Evolutionary conservation across 92 coral and sea anemone species (phyloP), one percentile per base, ranked within the genome.

Genomic region (Nematostella vectensis): DNA sequence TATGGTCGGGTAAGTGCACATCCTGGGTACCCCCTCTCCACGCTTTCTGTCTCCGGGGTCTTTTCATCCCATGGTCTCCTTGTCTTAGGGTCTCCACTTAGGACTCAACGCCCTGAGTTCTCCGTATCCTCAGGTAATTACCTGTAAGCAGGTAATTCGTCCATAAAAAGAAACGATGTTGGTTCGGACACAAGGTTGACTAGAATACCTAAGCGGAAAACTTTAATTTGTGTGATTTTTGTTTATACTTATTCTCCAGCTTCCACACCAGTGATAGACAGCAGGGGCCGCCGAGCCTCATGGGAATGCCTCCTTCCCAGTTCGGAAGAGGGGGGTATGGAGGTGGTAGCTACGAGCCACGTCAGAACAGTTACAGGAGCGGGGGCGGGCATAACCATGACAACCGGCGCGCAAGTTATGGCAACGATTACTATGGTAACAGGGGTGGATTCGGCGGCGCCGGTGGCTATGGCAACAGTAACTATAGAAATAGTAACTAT

Each of bases 1-100:
- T 55, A 86, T 81, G 93, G 63, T 78, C 24, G 81, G 77, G 95
- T 85, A 74, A 72, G 94, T 64, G 18, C 23, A 22, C 51, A 36
- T 36, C 15, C 8, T n/a, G n/a, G n/a, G n/a, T n/a, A n/a, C n/a
- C n/a, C n/a, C n/a, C n/a, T n/a, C n/a, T n/a, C n/a, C n/a, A n/a
- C n/a, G n/a, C n/a, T n/a, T n/a, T n/a, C n/a, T n/a, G n/a, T n/a
- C n/a, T n/a, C n/a, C n/a, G n/a, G n/a, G n/a, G n/a, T n/a, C n/a
- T n/a, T n/a, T n/a, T n/a, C n/a, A n/a, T n/a, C 40, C 15, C 15
- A 6, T 33, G 40, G 15, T 15, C 15, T 33, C 40, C 40, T 33
- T 6, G 15, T 33, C 40, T 33, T 33, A 15, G 15, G 8, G 6
- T 33, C 8, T 6, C 6, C 40, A 15, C 40, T 33, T 33, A 6